Percentiles rank a stretch among this genome's conserved stretches.
These are phyloP conservation scores for Anolis apletophallus DNA, from an alignment of 2,797 vertebrate genomes.

Conservation along the genomic window DNA sequence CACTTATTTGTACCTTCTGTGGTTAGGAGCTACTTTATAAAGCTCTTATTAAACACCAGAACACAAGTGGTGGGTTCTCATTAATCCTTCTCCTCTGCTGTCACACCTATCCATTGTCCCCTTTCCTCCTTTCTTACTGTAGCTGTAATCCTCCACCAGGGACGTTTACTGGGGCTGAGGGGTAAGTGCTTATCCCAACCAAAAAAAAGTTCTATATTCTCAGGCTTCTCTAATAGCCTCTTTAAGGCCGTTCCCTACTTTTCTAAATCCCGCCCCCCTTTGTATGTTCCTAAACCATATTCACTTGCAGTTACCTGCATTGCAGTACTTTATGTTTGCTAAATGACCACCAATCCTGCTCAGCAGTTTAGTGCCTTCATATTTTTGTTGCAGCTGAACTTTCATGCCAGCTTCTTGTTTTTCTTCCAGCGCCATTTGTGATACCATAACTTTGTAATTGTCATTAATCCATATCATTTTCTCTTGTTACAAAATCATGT, in stretches of 20 bases:
- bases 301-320: constrained; percentile 79
- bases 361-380: constrained; percentile 78
- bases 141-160: constrained; percentile 90
- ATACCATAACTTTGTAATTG: constrained; percentile 75
- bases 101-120: constrained; percentile 83
- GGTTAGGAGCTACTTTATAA: constrained; percentile 55
- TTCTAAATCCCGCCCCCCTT: constrained; percentile 73
- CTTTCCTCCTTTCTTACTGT: constrained; percentile 85
- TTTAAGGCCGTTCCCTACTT: constrained; percentile 76
- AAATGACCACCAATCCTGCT: constrained; percentile 78
- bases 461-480: constrained; percentile 80
- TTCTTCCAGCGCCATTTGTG: constrained; percentile 74
- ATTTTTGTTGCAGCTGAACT: constrained; percentile 82
- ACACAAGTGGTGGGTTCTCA: constrained; percentile 73
- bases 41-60: constrained; percentile 70
- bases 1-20: constrained; percentile 56
- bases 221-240: constrained; percentile 81
- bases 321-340: constrained; percentile 80
- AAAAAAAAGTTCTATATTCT: constrained; percentile 67
- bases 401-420: constrained; percentile 73
- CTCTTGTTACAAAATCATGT: constrained; percentile 73
- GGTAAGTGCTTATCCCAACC: constrained; percentile 85
- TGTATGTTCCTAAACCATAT: constrained; percentile 80
- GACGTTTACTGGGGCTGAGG: constrained; percentile 89
- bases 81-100: constrained; percentile 81